Conservation (phyloP, 2,797 vertebrate species). For the Miichthys miiuy region DNA sequence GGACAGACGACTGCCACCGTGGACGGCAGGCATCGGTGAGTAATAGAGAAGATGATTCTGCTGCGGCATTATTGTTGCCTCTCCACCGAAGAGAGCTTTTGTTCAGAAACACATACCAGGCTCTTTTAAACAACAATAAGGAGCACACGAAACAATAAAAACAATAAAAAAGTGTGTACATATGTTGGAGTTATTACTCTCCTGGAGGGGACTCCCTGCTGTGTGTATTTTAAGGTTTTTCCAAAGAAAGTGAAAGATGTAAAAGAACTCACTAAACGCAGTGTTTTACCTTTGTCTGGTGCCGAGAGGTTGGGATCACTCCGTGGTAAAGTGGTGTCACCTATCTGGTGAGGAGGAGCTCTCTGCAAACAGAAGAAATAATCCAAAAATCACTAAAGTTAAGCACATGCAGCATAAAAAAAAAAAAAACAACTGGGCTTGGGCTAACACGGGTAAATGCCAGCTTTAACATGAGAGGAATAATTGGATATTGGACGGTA, state of each 20-base stretch:
- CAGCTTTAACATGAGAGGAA: neutral
- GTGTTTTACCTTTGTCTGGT: conserved; percentile 93
- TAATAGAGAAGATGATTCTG: conserved; percentile 4
- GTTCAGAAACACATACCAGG: neutral
- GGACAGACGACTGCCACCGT: conserved; percentile 24
- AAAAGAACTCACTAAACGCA: conserved; percentile 11
- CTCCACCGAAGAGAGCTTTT: neutral
- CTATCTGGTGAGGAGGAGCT: conserved; percentile 91
- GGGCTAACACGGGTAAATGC: conserved; percentile 2
- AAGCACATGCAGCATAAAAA: neutral
- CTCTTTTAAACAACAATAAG: neutral
- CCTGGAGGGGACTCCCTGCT: neutral
- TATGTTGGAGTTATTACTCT: neutral
- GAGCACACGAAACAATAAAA: neutral
- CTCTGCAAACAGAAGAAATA: conserved; percentile 82
- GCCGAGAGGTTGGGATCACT: conserved; percentile 95
- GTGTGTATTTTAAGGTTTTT: neutral
- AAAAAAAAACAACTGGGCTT: neutral
- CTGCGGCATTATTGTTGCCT: neutral
- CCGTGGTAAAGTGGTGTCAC: conserved; percentile 91
- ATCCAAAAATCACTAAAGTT: conserved; percentile 4
- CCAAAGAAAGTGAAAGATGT: neutral
- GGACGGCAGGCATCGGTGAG: neutral
- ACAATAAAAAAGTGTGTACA: neutral
- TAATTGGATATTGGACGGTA: conserved; percentile 24